These are phyloP conservation scores for Pedetes capensis DNA, from an alignment of 2,113 vertebrate species.

Conservation along the genomic window DNA sequence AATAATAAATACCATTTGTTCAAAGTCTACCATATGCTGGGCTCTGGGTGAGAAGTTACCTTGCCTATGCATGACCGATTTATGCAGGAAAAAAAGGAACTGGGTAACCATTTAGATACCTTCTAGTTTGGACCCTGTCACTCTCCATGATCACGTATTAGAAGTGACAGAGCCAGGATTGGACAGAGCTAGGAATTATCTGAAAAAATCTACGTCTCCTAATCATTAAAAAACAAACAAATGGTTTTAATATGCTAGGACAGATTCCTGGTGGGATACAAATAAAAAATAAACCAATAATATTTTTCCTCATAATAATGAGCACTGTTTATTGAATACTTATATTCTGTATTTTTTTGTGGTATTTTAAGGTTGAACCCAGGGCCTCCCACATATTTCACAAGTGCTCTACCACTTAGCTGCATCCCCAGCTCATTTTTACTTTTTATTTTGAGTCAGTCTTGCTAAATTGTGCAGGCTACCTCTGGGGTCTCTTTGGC, in stretches of 20 bases:
- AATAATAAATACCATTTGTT: not conserved
- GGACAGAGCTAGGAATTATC: constrained; percentile 36
- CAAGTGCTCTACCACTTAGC: too few species aligned
- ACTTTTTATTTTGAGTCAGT: too few species aligned
- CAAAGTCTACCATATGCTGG: not conserved
- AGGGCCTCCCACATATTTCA: too few species aligned
- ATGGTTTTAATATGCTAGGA: not conserved
- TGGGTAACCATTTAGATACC: not conserved
- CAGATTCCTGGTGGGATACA: not conserved
- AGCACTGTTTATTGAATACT: not conserved
- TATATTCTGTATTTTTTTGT: too few species aligned
- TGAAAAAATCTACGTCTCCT: constrained; percentile 35
- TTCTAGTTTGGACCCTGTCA: constrained; percentile 11
- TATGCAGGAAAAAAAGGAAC: not conserved
- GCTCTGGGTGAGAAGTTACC: not conserved
- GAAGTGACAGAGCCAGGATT: constrained; percentile 15
- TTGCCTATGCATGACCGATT: not conserved
- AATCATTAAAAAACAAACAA: constrained; percentile 20
- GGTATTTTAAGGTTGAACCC: too few species aligned
- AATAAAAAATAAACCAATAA: not conserved
- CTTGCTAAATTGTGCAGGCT: too few species aligned
- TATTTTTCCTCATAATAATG: not conserved
- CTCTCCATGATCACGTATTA: constrained; percentile 4
- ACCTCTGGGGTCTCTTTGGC: too few species aligned
- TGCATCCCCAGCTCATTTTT: too few species aligned